Evolutionary conservation across 2,888 invertebrate genomes (phyloP).

Genomic region (Heliconius ismenius): DNA sequence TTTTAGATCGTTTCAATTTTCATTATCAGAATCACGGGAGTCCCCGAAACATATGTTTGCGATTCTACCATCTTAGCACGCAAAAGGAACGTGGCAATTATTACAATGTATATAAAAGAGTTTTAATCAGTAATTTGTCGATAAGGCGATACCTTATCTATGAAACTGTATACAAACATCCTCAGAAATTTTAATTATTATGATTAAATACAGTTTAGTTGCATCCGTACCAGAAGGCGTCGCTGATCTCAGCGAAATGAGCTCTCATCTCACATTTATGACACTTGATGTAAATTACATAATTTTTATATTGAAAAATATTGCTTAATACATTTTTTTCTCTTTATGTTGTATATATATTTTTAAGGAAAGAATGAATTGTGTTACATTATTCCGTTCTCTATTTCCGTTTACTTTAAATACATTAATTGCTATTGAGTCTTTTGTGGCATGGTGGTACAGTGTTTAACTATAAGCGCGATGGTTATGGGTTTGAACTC

Average conservation of each 20-base stretch:
- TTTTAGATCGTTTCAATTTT: not conserved
- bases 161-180: not conserved
- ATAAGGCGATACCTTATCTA: not conserved
- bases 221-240: not conserved
- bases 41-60: constrained; percentile 7
- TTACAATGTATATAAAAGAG: not conserved
- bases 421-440: not conserved
- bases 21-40: not conserved
- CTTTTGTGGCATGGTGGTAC: not conserved
- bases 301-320: not conserved
- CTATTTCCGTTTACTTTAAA: no score
- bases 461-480: not conserved
- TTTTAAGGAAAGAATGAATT: not conserved
- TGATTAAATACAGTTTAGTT: not conserved
- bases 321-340: not conserved
- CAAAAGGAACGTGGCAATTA: not conserved
- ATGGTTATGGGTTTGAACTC: not conserved
- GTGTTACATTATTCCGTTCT: not conserved
- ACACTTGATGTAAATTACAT: constrained; percentile 9
- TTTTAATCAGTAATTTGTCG: not conserved
- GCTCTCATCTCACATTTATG: constrained; percentile 6
- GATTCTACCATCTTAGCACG: not conserved
- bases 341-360: not conserved
- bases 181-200: constrained; percentile 2
- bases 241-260: not conserved